A percentile compares a stretch with the other conserved stretches of the same genome.
These are phyloP conservation scores for Podotricha telesiphe DNA, from an alignment of 2,888 invertebrate species.

Conservation along the genomic window DNA sequence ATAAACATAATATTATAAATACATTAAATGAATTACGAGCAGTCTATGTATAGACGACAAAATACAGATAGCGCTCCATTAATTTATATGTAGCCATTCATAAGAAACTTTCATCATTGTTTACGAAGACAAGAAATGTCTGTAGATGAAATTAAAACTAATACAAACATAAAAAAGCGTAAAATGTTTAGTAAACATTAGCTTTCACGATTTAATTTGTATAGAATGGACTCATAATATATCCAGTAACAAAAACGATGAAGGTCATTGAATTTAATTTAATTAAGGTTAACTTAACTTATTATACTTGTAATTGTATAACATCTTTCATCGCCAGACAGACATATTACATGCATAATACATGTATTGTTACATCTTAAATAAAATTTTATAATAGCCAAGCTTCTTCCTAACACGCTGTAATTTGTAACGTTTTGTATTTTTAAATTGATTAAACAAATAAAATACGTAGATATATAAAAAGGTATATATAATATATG, in stretches of 20 bases:
- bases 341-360: background rate
- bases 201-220: background rate
- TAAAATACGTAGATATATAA: no score
- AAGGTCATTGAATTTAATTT: background rate
- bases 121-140: background rate
- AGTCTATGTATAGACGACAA: background rate
- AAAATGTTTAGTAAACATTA: background rate
- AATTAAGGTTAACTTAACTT: background rate
- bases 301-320: background rate
- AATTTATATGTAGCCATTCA: background rate
- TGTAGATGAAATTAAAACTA: background rate
- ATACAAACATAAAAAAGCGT: background rate
- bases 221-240: background rate
- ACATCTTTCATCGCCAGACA: background rate
- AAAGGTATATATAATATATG: no score
- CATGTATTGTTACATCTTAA: no score
- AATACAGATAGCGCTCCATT: constrained; percentile 4
- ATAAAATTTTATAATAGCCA: no score
- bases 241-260: background rate
- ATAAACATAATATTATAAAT: background rate
- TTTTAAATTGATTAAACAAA: no score
- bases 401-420: no score
- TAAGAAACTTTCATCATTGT: constrained; percentile 5
- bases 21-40: background rate
- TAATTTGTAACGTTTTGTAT: no score